These are phyloP conservation scores for Pelobates cultripes DNA, from an alignment of 2,797 vertebrate species.

Conservation along the genomic window DNA sequence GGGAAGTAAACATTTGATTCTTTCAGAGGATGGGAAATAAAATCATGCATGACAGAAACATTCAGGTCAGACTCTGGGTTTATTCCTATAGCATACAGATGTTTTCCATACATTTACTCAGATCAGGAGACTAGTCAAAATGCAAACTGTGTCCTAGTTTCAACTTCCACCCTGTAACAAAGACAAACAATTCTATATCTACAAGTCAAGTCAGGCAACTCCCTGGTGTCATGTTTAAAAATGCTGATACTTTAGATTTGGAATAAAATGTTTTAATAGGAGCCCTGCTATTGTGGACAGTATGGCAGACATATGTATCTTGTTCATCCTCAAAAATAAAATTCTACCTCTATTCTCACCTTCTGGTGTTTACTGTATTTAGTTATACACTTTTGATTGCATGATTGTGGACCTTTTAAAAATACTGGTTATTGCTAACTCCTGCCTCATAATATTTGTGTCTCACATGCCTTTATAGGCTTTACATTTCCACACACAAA, in stretches of 20 bases:
- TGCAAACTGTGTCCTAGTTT: slow-evolving; percentile 43
- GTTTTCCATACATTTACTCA: slow-evolving; percentile 38
- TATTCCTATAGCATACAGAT: slow-evolving; percentile 36
- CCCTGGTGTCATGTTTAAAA: slow-evolving; percentile 15
- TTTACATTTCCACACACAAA: no score
- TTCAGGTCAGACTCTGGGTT: slow-evolving; percentile 1
- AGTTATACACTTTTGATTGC: no score
- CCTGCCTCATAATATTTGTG: no score
- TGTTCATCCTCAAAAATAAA: no score
- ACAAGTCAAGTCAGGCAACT: slow-evolving; percentile 13
- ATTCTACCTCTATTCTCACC: no score
- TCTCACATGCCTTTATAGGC: no score
- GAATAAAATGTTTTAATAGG: background rate
- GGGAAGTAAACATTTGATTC: background rate
- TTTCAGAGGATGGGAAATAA: background rate
- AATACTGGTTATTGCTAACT: no score
- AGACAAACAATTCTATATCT: slow-evolving; percentile 17
- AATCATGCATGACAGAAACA: background rate
- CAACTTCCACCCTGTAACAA: slow-evolving; percentile 33
- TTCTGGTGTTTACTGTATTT: no score
- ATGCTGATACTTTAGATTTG: background rate
- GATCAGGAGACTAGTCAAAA: slow-evolving; percentile 26
- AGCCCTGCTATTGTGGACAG: no score
- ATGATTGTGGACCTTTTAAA: no score
- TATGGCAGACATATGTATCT: no score